Conservation (phyloP, 1,140 invertebrate species). For the Rhynchophorus ferrugineus region DNA sequence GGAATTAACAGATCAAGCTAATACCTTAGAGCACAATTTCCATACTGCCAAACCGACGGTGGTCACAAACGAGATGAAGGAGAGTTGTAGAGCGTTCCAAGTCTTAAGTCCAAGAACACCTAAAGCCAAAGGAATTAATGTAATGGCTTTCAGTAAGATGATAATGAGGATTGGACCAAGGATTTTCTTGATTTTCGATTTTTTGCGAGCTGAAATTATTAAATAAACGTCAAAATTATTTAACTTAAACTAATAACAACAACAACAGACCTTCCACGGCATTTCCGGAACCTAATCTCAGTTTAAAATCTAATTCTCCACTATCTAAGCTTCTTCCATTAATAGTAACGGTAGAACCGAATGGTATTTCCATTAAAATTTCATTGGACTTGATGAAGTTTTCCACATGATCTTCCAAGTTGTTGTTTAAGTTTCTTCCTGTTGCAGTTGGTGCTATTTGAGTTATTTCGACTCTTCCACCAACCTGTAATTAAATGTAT, state of each 20-base stretch:
- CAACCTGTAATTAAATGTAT: no score
- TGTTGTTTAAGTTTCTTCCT: no score
- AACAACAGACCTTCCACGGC: no score
- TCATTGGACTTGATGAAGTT: slow-evolving; percentile 65
- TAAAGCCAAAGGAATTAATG: slow-evolving; percentile 71
- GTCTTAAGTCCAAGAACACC: slow-evolving; percentile 75
- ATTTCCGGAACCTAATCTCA: slow-evolving; percentile 52
- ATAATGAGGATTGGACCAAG: slow-evolving; percentile 74
- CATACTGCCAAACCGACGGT: slow-evolving; percentile 74
- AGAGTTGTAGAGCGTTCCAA: slow-evolving; percentile 76
- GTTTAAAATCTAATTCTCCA: slow-evolving; percentile 60
- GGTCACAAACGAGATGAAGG: slow-evolving; percentile 80
- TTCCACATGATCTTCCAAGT: slow-evolving; percentile 59
- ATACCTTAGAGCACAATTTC: slow-evolving; percentile 78
- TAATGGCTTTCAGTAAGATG: slow-evolving; percentile 74
- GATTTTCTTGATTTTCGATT: slow-evolving; percentile 73
- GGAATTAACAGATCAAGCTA: no score
- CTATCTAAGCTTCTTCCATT: slow-evolving; percentile 64
- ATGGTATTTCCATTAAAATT: slow-evolving; percentile 62
- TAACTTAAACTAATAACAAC: no score
- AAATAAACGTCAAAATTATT: slow-evolving; percentile 29
- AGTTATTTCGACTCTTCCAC: no score
- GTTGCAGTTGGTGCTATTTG: no score
- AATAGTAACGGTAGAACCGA: slow-evolving; percentile 62
- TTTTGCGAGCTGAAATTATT: slow-evolving; percentile 60